phyloP scores from a whole-genome alignment of 1,140 invertebrate species.

The Temnothorax longispinosus region DNA sequence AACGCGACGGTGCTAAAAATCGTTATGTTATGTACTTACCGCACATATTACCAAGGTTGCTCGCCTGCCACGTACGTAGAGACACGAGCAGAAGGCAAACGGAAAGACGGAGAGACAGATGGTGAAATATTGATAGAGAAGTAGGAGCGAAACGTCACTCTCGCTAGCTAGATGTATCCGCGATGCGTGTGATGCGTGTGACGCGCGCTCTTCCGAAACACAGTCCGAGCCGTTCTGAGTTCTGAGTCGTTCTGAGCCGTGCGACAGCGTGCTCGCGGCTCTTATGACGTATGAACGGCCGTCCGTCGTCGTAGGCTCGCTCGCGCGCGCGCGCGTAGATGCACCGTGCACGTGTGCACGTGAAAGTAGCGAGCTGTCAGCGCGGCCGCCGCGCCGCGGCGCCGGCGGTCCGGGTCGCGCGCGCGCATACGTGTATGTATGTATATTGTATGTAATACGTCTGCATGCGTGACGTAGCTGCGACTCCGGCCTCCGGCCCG shows the following conservation, averaged over 20 bases:
- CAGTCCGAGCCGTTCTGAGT: slow-evolving; percentile 62
- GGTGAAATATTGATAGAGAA: neutral
- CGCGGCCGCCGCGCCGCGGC: no score
- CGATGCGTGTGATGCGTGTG: neutral
- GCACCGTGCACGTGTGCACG: neutral
- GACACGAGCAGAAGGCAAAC: neutral
- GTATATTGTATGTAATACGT: no score
- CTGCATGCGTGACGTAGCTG: no score
- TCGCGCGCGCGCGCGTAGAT: slow-evolving; percentile 13
- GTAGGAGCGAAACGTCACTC: slow-evolving; percentile 43
- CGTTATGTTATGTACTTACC: slow-evolving; percentile 53
- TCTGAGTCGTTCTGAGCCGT: slow-evolving; percentile 62
- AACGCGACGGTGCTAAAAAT: neutral
- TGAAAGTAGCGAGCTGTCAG: neutral
- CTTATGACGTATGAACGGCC: slow-evolving; percentile 63
- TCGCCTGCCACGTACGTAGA: slow-evolving; percentile 64
- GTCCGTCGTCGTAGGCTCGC: neutral
- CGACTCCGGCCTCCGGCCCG: no score
- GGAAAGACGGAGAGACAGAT: neutral
- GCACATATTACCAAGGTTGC: slow-evolving; percentile 62
- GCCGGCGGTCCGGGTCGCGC: no score
- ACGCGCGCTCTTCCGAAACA: slow-evolving; percentile 37
- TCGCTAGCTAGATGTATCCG: slow-evolving; percentile 1
- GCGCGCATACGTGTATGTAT: no score
- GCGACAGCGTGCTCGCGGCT: slow-evolving; percentile 56